Evolutionary conservation across 2,888 invertebrate species (phyloP), one percentile per base, ranked within the genome.

Genomic region (Drosophila anceps): DNA sequence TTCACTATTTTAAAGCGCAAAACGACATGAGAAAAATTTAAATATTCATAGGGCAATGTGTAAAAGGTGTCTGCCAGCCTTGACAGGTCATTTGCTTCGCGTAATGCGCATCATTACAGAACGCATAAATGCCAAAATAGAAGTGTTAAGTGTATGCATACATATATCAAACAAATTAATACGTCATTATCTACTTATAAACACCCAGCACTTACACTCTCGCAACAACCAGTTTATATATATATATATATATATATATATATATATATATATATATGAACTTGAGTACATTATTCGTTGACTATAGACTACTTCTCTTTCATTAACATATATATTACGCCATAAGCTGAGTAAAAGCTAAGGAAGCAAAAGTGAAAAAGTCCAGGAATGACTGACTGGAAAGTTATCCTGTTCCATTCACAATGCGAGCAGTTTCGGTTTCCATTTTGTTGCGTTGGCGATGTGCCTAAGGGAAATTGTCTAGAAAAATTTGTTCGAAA

Each of bases 181-280:
- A 18, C 13, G 18, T 24, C 43, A 37, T 66, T 13, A 66, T 24
- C 20, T 66, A 31, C 43, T 24, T 65, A n/a, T n/a, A 12, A 66
- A 15, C 44, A 51, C 29, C n/a, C 18, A 15, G 24, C 24, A 31
- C 18, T 33, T n/a, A 35, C 5, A 29, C n/a, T 24, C 27, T n/a
- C 48, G 6, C n/a, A 48, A 12, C n/a, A 29, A 6, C 7, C 44
- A 24, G 18, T 7, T 13, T 20, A 4, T 24, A 7, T 1, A 20
- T 20, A 41, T 27, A 13, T 43, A 20, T 6, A 20, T 20, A 44
- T 15, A 13, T 24, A 24, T 7, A 24, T 24, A 27, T 15, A 2
- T 54, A 29, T 29, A 13, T 12, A 2, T 48, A 35, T 18, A 24
- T 24, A 18, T 44, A 7, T 46, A n/a, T 53, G 35, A 35, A 24